These are phyloP conservation scores for Tetramorium parvispinum DNA, from an alignment of 1,140 invertebrate genomes.

Conservation along the genomic window DNA sequence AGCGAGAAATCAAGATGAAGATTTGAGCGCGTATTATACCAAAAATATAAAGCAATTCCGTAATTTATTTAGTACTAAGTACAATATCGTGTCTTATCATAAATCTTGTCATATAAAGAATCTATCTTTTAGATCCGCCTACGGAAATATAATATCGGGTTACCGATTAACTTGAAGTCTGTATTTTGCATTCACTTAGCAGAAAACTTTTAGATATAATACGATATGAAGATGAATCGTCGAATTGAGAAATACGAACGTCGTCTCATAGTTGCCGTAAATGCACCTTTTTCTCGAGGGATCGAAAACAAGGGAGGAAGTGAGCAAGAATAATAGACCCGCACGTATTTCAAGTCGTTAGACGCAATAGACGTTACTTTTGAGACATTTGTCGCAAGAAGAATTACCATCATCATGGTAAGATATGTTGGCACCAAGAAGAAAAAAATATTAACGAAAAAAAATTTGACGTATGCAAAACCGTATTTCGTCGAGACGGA, in stretches of 20 bases:
- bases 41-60: background rate
- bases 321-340: background rate
- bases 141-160: background rate
- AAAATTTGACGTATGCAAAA: background rate
- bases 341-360: background rate
- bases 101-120: constrained; percentile 11
- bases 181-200: background rate
- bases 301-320: background rate
- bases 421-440: background rate
- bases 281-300: background rate
- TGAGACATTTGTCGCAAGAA: background rate
- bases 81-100: background rate
- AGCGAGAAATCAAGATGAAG: constrained; percentile 49
- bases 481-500: constrained; percentile 14
- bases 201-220: background rate
- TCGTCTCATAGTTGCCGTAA: constrained; percentile 57
- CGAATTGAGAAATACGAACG: constrained; percentile 13
- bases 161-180: constrained; percentile 13
- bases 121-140: background rate
- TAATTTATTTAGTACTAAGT: background rate
- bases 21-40: constrained; percentile 25
- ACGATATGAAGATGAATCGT: constrained; percentile 11
- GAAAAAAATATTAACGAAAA: background rate
- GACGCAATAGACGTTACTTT: background rate
- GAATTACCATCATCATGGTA: background rate